Evolutionary conservation across 2,797 vertebrate species (phyloP), one percentile per base, ranked within the genome.

Genomic region (Catharus ustulatus): DNA sequence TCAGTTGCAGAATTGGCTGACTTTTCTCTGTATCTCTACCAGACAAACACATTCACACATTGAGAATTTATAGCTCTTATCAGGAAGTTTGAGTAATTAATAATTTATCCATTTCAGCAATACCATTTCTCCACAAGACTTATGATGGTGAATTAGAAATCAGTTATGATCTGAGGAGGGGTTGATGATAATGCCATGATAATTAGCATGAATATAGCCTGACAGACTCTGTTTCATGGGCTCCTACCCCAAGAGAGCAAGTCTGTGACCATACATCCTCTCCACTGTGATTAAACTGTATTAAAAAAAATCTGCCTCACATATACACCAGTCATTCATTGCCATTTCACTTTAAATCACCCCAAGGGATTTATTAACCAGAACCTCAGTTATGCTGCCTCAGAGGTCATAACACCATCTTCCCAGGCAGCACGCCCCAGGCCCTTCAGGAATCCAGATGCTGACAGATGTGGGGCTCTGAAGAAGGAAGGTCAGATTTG

Each of bases 241-340:
- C 26, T 61, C 40, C 11, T 15, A 78, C 2, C 9, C 27, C 19
- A 59, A 16, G 2, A 58, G 45, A 40, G 22, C 5, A 46, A 21
- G 14, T 22, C 29, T 14, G 29, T 22, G 29, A 51, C 20, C 4
- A 1, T 3, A 27, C 8, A 11, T 72, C 22, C 66, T 48, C 32
- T 52, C 34, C 30, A 48, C 19, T 24, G 27, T 0, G 1, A 72
- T 32, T 20, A 7, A 16, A 27, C 7, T 36, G 15, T 13, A 66
- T 51, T 15, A 11, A 46, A 66, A 27, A 7, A 46, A 59, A 46
- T 24, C 34, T 84, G 45, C 38, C 34, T 32, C 34, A 20, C 5
- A 7, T 8, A 27, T 18, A 22, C 12, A 17, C 10, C 0, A 0
- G 14, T 42, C 46, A 59, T 17, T 46, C 30, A 20, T 3, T 46